phyloP scores from a whole-genome alignment of 2,113 vertebrate species.

The Siphamia tubifer region DNA sequence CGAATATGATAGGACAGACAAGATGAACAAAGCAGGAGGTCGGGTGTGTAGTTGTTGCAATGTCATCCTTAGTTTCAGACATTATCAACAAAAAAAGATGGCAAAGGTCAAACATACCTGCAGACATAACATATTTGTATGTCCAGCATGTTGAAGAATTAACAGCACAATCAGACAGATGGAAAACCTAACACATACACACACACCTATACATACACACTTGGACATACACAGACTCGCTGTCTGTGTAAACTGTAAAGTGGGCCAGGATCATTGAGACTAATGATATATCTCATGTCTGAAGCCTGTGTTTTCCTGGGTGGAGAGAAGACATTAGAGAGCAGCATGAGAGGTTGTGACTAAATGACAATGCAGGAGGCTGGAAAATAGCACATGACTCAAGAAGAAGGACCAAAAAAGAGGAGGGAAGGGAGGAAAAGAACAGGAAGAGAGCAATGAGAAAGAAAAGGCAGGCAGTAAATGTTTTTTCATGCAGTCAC shows the following conservation, averaged over 20 bases:
- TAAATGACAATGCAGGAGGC: slow-evolving; percentile 52
- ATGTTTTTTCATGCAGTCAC: too few relatives aligned
- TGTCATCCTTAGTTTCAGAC: slow-evolving; percentile 27
- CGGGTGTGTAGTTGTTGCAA: not conserved
- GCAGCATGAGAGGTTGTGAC: slow-evolving; percentile 42
- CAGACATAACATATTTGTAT: slow-evolving; percentile 39
- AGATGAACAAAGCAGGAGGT: slow-evolving; percentile 6
- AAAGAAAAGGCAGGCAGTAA: not conserved
- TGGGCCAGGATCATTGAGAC: slow-evolving; percentile 42
- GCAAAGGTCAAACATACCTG: slow-evolving; percentile 47
- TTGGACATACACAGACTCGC: not conserved
- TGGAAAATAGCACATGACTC: slow-evolving; percentile 39
- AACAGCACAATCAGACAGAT: slow-evolving; percentile 8
- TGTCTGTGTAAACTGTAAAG: slow-evolving; percentile 35
- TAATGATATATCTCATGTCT: slow-evolving; percentile 49
- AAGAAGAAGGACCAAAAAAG: slow-evolving; percentile 9
- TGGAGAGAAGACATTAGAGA: slow-evolving; percentile 39
- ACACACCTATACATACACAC: not conserved
- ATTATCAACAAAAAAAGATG: slow-evolving; percentile 27
- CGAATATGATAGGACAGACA: slow-evolving; percentile 12
- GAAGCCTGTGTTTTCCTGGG: slow-evolving; percentile 52
- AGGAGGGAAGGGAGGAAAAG: not conserved
- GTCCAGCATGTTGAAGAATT: slow-evolving; percentile 17
- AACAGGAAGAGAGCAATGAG: not conserved
- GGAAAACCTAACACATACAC: not conserved